Percentiles rank a stretch among this genome's conserved stretches.
Evolutionary conservation across 2,113 vertebrate species (phyloP).

Genomic region (Lycocorax pyrrhopterus): DNA sequence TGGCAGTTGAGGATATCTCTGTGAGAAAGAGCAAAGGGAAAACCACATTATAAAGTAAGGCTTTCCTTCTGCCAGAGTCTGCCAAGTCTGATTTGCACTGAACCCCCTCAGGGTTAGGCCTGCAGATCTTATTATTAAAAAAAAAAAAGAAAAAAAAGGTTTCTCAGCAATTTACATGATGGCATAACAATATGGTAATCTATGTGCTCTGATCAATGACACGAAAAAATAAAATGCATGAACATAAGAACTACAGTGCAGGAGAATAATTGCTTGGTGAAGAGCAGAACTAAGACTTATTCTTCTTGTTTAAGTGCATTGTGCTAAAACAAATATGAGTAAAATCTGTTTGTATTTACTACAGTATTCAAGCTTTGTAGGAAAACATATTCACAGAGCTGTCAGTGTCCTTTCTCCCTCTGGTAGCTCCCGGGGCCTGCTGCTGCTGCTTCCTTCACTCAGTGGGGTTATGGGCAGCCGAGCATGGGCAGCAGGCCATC

Average conservation of each 20-base stretch:
- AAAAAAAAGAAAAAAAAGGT: neutral
- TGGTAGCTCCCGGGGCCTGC: neutral
- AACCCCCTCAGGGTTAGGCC: neutral
- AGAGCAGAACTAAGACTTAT: neutral
- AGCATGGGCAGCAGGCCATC: neutral
- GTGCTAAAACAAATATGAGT: neutral
- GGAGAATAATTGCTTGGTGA: neutral
- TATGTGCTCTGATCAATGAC: neutral
- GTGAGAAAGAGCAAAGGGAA: neutral
- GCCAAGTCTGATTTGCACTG: neutral
- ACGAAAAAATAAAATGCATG: neutral
- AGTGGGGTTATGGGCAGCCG: neutral
- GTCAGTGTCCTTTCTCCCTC: neutral
- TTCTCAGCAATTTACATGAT: neutral
- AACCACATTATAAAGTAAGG: neutral
- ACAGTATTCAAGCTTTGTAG: neutral
- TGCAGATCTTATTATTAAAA: neutral
- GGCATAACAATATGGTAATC: neutral
- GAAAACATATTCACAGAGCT: neutral
- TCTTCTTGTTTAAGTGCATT: neutral
- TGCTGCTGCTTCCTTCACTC: neutral
- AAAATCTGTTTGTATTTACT: neutral
- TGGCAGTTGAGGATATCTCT: neutral
- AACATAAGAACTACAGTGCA: neutral
- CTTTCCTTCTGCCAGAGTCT: neutral